A percentile compares a stretch with the other conserved stretches of the same genome.
These are phyloP conservation scores for Caprella mutica DNA, from an alignment of 2,888 invertebrate genomes.

Conservation along the genomic window DNA sequence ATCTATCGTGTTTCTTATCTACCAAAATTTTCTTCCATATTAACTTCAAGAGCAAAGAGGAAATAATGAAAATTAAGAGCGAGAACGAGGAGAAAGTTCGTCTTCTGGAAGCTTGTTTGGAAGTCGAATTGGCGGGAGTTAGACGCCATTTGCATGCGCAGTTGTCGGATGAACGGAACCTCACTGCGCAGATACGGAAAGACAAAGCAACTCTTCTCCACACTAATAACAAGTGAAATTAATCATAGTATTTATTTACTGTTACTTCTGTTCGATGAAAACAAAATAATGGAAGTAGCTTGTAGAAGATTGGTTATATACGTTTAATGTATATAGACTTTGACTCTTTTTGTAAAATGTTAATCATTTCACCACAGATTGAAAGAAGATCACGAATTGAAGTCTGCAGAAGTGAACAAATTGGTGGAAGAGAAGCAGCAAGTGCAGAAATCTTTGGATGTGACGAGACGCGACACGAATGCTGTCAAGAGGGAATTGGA, in stretches of 20 bases:
- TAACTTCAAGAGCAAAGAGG: too few relatives aligned
- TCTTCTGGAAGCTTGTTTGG: conserved; percentile 28
- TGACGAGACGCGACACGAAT: conserved; percentile 16
- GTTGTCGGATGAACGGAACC: conserved; percentile 20
- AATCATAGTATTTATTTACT: too few relatives aligned
- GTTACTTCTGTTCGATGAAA: too few relatives aligned
- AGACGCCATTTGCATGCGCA: conserved; percentile 20
- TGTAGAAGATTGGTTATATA: too few relatives aligned
- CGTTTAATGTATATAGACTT: too few relatives aligned
- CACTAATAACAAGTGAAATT: too few relatives aligned
- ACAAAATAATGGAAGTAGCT: too few relatives aligned
- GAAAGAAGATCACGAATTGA: conserved; percentile 19
- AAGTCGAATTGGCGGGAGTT: conserved; percentile 26
- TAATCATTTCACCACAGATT: too few relatives aligned
- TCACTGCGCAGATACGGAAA: conserved; percentile 17
- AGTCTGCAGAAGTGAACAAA: conserved; percentile 9
- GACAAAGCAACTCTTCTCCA: conserved; percentile 17
- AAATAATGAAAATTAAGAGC: background rate
- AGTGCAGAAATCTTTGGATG: conserved; percentile 13
- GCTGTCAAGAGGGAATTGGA: conserved; percentile 20
- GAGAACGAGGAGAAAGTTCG: conserved; percentile 21
- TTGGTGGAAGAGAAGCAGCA: conserved; percentile 14
- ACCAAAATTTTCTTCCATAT: too few relatives aligned
- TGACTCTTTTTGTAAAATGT: too few relatives aligned
- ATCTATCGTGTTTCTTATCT: too few relatives aligned